Base-by-base conservation (phyloP, 2,888 invertebrate genomes). In the Tholera decimalis region DNA sequence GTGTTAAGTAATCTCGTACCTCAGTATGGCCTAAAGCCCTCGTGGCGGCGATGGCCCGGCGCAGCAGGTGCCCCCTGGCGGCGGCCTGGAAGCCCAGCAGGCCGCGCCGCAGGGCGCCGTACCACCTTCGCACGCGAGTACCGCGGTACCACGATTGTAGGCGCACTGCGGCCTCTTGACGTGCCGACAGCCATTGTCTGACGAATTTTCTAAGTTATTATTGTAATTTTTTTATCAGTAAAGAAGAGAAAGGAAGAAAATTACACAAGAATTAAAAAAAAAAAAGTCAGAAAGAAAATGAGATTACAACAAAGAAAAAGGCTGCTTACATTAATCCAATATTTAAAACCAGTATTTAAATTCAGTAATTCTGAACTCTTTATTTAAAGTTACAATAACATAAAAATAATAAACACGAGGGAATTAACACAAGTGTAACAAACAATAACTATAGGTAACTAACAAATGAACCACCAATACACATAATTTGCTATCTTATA, bases 101-200 rank as follows among this genome's bases (percentile, higher is more conserved):
- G 7, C 96, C 96, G 9, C 89, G 86, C 49, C 96, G 96, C 9
- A 98, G 90, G 65, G 96, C 96, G 66, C 96, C 91, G 89, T 96
- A 97, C 97, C 97, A 97, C 54, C 95, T 95, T 3, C 97, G 96
- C 30, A 96, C 96, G 62, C 96, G 96, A 80, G 97, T 97, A 26
- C 97, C 97, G 61, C 98, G 96, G 97, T 98, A 98, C 85, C 96
- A 96, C 51, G 97, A 96, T 89, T 99, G 99, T 58, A 99, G 97
- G 56, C 96, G 96, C 15, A 96, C 84, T 1, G 96, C 97, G 0
- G 97, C 97, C 67, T 96, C 96, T 60, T 96, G 93, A 0, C 97
- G 95, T 24, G 91, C 85, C 28, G 92, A 89, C 22, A 97, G 88
- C 88, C 95, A 95, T 80, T 94, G 92, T 73, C 96, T 95, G 70